Evolutionary conservation across 2,113 vertebrate species (phyloP).

Genomic region (Dissostichus mawsoni): DNA sequence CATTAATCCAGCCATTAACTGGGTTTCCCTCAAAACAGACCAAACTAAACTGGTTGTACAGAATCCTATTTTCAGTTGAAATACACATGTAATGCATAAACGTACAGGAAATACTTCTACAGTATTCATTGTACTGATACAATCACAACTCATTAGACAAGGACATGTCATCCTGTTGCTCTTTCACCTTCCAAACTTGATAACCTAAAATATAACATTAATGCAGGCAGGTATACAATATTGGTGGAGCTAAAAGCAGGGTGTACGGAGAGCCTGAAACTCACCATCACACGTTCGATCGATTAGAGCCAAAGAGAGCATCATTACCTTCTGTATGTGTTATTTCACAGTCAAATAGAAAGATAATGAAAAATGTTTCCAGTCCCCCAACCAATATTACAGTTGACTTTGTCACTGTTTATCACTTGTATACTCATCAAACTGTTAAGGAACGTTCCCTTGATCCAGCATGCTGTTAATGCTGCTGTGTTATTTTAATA

Average conservation of each 20-base stretch:
- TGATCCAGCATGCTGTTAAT: background rate
- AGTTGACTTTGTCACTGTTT: slow-evolving; percentile 1
- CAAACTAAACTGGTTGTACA: background rate
- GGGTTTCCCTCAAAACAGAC: background rate
- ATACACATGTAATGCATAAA: background rate
- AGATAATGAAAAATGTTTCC: slow-evolving; percentile 37
- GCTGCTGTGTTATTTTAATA: slow-evolving; percentile 24
- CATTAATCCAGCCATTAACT: background rate
- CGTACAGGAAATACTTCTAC: background rate
- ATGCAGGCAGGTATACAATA: slow-evolving; percentile 19
- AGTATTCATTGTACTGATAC: background rate
- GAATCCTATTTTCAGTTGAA: background rate
- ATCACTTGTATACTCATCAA: slow-evolving; percentile 4
- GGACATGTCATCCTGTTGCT: background rate
- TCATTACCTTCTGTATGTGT: slow-evolving; percentile 27
- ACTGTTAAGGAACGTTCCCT: slow-evolving; percentile 13
- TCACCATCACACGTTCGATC: slow-evolving; percentile 20
- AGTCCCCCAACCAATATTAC: slow-evolving; percentile 10
- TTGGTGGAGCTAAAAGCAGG: slow-evolving; percentile 12
- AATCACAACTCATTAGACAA: slow-evolving; percentile 1
- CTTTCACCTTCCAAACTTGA: slow-evolving; percentile 14
- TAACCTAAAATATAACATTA: slow-evolving; percentile 15
- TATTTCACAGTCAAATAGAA: slow-evolving; percentile 50
- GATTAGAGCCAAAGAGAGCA: slow-evolving; percentile 27
- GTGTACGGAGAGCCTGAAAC: slow-evolving; percentile 29